Evolutionary conservation across 2,888 invertebrate species (phyloP), one percentile per base, ranked within the genome.

Genomic region (Operophtera brumata): DNA sequence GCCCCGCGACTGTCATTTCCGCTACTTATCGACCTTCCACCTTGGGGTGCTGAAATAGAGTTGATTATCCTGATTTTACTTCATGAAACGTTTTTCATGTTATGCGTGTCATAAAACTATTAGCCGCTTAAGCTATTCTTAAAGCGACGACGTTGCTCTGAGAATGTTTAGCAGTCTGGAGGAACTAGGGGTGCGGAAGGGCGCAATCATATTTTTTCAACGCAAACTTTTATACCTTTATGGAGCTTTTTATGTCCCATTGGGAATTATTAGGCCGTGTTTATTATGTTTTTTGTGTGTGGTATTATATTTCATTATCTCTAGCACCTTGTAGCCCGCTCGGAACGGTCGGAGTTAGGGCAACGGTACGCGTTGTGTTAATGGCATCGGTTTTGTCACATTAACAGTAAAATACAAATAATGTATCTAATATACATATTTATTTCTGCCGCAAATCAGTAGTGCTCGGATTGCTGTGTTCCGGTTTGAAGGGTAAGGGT

Each of bases 21-120:
- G 75, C 68, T 60, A 46, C 37, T 37, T 52, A 46, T 12, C 40
- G 48, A 73, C 57, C 58, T 67, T 72, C 61, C 60, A 76, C 80
- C 77, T 79, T 85, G 59, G 46, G 26, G 2, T 49, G 6, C 56
- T 26, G 54, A 10, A 48, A 68, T 78, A 87, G 71, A 77, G 78
- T 61, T 61, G 62, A 78, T 57, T 73, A 73, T 82, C 47, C 64
- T 48, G 39, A 26, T 49, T 42, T 58, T 36, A 43, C 48, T 42
- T 54, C 1, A 35, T 40, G 48, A 41, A 69, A 62, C 66, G 63
- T 75, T 79, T 77, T 75, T 69, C 69, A 72, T 80, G 79, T 85
- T 80, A 87, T 89, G 89, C 89, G 89, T 90, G 89, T 86, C 86
- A 88, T 86, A 87, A 86, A 89, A 88, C 89, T 89, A 90, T 90